These are phyloP conservation scores for Cheilosia variabilis DNA, from an alignment of 2,888 invertebrate species.

Conservation along the genomic window DNA sequence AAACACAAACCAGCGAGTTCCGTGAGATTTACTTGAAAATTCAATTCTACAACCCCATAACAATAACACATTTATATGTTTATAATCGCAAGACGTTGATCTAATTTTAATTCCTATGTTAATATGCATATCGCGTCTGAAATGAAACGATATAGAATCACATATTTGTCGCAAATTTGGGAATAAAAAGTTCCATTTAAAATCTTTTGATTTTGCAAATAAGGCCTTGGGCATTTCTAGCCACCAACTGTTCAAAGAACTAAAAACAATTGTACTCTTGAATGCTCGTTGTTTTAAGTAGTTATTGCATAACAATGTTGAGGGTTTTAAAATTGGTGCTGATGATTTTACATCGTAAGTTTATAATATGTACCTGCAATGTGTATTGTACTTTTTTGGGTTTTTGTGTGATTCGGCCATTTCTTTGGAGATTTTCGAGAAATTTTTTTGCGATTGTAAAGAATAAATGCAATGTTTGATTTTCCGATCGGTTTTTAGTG, in stretches of 20 bases:
- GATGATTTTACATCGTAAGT: too few species aligned
- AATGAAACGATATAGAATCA: neutral
- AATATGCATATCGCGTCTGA: neutral
- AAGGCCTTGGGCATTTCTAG: neutral
- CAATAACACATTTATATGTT: neutral
- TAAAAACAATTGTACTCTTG: neutral
- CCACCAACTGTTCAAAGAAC: neutral
- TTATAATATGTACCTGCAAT: too few species aligned
- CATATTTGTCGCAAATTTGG: neutral
- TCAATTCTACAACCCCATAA: neutral
- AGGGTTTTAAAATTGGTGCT: too few species aligned
- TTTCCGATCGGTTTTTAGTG: too few species aligned
- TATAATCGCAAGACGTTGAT: neutral
- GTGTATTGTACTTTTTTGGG: too few species aligned
- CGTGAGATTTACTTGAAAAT: neutral
- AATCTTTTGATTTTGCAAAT: neutral
- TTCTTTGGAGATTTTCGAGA: too few species aligned
- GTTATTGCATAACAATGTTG: neutral
- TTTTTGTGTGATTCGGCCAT: too few species aligned
- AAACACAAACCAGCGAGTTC: neutral
- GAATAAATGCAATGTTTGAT: too few species aligned
- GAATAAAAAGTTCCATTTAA: constrained; percentile 5
- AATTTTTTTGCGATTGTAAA: too few species aligned
- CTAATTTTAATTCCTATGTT: constrained; percentile 6
- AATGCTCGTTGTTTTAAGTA: neutral